Base-by-base conservation (phyloP, 2,888 invertebrate species). In the Biston betularia region DNA sequence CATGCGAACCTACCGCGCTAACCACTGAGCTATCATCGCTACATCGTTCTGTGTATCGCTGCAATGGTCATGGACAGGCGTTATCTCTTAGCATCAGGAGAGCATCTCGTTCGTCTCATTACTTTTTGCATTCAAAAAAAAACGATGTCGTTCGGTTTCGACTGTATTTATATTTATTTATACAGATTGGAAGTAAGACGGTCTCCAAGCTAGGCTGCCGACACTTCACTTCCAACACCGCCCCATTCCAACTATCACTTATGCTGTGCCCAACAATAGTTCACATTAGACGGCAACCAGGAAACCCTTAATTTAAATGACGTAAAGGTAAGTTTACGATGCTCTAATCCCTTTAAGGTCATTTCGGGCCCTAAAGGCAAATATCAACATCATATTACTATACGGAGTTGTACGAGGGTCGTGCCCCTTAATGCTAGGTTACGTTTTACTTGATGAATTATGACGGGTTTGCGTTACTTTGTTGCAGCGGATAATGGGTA, bases 341-440 rank as follows among this genome's bases (percentile, higher is more conserved):
- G 59, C 59, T 59, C 50, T 68, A 68, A 66, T 63, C 57, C 62
- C 61, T 57, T 66, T 63, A 49, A 63, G 63, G 63, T 63, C 63
- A 68, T 68, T 68, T 15, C 49, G 54, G 63, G 44, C 53, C 55
- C 63, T 63, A 67, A 54, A 44, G 59, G 40, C 63, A 68, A 68
- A 68, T 68, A 68, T 63, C 67, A 68, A 68, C 67, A 68, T 59
- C 55, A 63, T 63, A 68, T 68, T 68, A 67, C 67, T 63, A 59
- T 50, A 54, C 62, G 40, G 52, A 68, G 60, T 33, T 56, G 63
- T 68, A 68, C 59, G 40, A 68, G 67, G 67, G 67, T 68, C 38
- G 60, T 52, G 33, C 57, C 50, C n/a, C 24, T 61, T 61, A 56
- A 65, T 52, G 44, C 40, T 52, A 56, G 50, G 35, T 45, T 56